Base-by-base conservation (phyloP, 2,888 invertebrate species). In the Carterocephalus palaemon region DNA sequence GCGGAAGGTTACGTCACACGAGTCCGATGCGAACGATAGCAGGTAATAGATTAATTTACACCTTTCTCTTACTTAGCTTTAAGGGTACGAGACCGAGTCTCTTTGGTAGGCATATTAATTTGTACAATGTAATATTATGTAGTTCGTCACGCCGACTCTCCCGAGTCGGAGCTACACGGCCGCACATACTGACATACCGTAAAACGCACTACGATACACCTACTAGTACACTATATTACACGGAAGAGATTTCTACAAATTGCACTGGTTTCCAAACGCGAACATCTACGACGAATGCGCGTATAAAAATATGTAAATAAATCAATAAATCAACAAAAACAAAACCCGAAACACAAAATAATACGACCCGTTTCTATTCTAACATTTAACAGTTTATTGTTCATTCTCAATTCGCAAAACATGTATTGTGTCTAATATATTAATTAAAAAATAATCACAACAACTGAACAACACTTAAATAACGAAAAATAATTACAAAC, bases 1-100 rank as follows among this genome's bases (percentile, higher is more conserved):
- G 84, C 85, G 80, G 79, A 76, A 72, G 65, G 67, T 72, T 68
- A 73, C 71, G 73, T 75, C 73, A 72, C 77, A 67, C 55, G 57
- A 66, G 74, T 79, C 75, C 72, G 72, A 72, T 71, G 64, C 66
- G 37, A 65, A 60, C 59, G 61, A 63, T 71, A 76, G 72, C 72
- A 66, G 75, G 67, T 75, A 70, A 75, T 78, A 75, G 75, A 70
- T 79, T 75, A 81, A 82, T 77, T 81, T 82, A 82, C 77, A 75
- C 81, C 78, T 79, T 76, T 77, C 77, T 76, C 70, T 72, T 77
- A 83, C 84, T 85, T 85, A 85, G 76, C 73, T 79, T 81, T 83
- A 83, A 79, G 78, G 80, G 85, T 87, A 87, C 83, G 88, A 88
- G 88, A 88, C 88, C 87, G 86, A 74, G 87, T 87, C 87, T 88